phyloP scores from a whole-genome alignment of 2,797 vertebrate genomes.

The Silurus lanzhouensis region DNA sequence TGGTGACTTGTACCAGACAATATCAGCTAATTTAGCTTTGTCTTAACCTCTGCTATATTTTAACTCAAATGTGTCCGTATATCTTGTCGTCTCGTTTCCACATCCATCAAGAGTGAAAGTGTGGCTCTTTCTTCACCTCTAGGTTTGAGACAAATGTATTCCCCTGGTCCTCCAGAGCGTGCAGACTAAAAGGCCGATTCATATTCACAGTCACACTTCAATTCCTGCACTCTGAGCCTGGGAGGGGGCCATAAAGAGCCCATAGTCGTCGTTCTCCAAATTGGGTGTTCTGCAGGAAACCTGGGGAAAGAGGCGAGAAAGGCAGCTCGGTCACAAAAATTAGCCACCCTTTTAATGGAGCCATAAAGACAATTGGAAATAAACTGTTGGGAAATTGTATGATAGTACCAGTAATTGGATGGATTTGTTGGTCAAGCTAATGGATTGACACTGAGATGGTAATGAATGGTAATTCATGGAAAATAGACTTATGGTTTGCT shows the following conservation, averaged over 20 bases:
- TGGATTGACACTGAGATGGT: conserved; percentile 58
- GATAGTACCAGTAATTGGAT: conserved; percentile 56
- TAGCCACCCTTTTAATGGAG: conserved; percentile 56
- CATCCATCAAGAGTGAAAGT: conserved; percentile 53
- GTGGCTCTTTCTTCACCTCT: conserved; percentile 46
- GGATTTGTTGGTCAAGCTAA: conserved; percentile 59
- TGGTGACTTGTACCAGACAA: background rate
- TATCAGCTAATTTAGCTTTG: conserved; percentile 5
- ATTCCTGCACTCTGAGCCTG: conserved; percentile 52
- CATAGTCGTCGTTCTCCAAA: conserved; percentile 49
- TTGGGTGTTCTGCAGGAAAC: conserved; percentile 49
- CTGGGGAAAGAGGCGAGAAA: conserved; percentile 37
- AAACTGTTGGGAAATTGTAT: conserved; percentile 54
- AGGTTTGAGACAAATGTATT: conserved; percentile 53
- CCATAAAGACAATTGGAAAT: conserved; percentile 58
- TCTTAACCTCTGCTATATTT: conserved; percentile 19
- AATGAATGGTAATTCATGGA: conserved; percentile 59
- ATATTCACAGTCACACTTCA: conserved; percentile 61
- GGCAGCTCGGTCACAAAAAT: conserved; percentile 51
- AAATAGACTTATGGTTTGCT: conserved; percentile 56
- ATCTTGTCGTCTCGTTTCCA: conserved; percentile 39
- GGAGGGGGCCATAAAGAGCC: conserved; percentile 58
- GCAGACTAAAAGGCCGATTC: conserved; percentile 55
- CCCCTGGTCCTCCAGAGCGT: conserved; percentile 48
- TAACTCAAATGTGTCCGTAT: conserved; percentile 31